phyloP scores from a whole-genome alignment of 2,113 vertebrate species.

The Cottus gobio region DNA sequence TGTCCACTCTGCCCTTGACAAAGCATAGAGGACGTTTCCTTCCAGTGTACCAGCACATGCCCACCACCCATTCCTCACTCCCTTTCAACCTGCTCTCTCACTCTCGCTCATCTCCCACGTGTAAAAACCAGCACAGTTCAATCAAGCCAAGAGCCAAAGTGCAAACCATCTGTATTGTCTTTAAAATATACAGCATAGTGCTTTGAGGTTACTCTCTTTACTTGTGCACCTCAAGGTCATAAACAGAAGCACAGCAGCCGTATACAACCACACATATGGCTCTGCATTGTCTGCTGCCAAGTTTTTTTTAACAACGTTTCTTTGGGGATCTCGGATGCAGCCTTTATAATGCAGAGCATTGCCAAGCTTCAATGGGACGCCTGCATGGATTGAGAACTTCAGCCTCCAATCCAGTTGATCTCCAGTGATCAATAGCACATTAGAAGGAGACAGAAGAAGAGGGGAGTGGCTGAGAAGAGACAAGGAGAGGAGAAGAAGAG shows the following conservation, averaged over 20 bases:
- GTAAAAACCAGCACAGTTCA: not conserved
- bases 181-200: conserved; percentile 5
- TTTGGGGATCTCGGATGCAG: conserved; percentile 6
- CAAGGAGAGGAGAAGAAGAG: conserved; percentile 1
- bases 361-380: conserved; percentile 25
- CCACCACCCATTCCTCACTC: not conserved
- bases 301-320: conserved; percentile 2
- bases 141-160: conserved; percentile 13
- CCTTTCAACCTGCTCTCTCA: conserved; percentile 16
- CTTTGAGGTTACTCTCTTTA: conserved; percentile 1
- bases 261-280: conserved; percentile 12
- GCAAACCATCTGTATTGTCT: conserved; percentile 10
- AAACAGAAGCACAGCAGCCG: conserved; percentile 12
- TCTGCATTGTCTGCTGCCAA: conserved; percentile 24
- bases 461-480: conserved; percentile 21
- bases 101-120: not conserved
- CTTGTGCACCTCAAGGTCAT: conserved; percentile 52
- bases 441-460: conserved; percentile 35
- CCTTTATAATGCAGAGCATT: not conserved
- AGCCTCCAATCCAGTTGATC: conserved; percentile 31
- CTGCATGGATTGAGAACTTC: conserved; percentile 40
- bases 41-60: not conserved
- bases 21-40: conserved; percentile 44
- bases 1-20: conserved; percentile 46
- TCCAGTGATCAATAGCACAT: conserved; percentile 66